phyloP scores from a whole-genome alignment of 2,888 invertebrate genomes.

The Hedya salicella region DNA sequence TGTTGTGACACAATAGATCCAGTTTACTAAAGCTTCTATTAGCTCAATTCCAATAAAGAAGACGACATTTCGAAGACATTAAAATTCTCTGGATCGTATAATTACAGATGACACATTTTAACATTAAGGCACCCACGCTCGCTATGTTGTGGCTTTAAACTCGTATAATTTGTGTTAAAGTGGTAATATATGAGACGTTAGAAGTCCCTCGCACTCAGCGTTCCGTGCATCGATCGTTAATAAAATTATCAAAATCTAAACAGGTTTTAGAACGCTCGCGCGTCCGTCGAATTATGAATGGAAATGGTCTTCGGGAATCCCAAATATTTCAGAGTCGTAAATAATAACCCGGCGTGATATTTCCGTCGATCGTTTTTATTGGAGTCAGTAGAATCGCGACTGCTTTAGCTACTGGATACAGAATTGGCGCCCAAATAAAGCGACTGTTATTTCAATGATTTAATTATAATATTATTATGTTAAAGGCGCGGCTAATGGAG shows the following conservation, averaged over 20 bases:
- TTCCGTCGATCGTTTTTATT: slow-evolving; percentile 79
- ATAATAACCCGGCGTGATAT: slow-evolving; percentile 82
- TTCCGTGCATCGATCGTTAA: slow-evolving; percentile 81
- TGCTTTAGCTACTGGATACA: slow-evolving; percentile 78
- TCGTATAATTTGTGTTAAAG: slow-evolving; percentile 85
- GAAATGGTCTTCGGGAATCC: slow-evolving; percentile 83
- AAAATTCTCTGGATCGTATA: slow-evolving; percentile 82
- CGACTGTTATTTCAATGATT: slow-evolving; percentile 58
- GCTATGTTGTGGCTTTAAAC: slow-evolving; percentile 80
- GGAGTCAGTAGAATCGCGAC: slow-evolving; percentile 71
- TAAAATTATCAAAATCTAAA: slow-evolving; percentile 85
- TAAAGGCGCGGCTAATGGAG: slow-evolving; percentile 46
- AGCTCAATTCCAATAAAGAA: slow-evolving; percentile 74
- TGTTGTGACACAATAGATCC: slow-evolving; percentile 74
- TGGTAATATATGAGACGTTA: slow-evolving; percentile 82
- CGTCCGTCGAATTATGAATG: slow-evolving; percentile 82
- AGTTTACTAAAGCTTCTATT: slow-evolving; percentile 72
- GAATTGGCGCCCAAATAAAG: slow-evolving; percentile 61
- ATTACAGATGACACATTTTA: slow-evolving; percentile 84
- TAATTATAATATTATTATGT: slow-evolving; percentile 55
- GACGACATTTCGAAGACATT: slow-evolving; percentile 81
- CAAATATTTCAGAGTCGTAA: slow-evolving; percentile 83
- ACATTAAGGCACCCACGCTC: slow-evolving; percentile 82
- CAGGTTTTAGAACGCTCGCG: slow-evolving; percentile 74
- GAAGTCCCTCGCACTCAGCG: slow-evolving; percentile 74